Conservation (phyloP, 2,888 invertebrate genomes). For the Eristalinus aeneus region DNA sequence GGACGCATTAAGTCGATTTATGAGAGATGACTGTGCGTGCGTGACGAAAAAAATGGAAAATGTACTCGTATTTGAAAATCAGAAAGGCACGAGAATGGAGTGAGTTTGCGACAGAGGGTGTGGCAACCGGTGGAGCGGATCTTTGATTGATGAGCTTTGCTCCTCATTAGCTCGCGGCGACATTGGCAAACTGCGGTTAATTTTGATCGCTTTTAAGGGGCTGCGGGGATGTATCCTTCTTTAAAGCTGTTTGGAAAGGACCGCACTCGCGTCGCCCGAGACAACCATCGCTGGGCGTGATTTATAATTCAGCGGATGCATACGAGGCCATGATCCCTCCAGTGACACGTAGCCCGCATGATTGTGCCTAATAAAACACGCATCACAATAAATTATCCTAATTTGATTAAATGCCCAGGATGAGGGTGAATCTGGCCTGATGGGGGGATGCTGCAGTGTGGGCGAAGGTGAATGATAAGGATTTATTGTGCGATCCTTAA, state of each 20-base stretch:
- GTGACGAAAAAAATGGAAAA: constrained; percentile 60
- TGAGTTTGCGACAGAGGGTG: constrained; percentile 31
- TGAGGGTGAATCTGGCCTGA: neutral
- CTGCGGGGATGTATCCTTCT: no score
- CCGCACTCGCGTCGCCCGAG: neutral
- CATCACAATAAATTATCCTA: constrained; percentile 58
- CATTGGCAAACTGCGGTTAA: neutral
- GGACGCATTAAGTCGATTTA: constrained; percentile 59
- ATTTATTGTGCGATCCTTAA: constrained; percentile 64
- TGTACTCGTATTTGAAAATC: constrained; percentile 6
- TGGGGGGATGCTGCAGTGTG: neutral
- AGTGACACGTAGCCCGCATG: constrained; percentile 24
- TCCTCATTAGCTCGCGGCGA: constrained; percentile 7
- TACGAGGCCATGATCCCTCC: neutral
- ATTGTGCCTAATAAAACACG: constrained; percentile 58
- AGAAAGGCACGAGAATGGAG: constrained; percentile 22
- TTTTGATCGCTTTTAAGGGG: neutral
- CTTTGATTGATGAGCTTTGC: constrained; percentile 49
- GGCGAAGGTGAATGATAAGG: constrained; percentile 40
- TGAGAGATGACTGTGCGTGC: neutral
- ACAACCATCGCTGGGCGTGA: constrained; percentile 26
- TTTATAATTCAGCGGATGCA: constrained; percentile 38
- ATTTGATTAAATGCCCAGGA: constrained; percentile 34
- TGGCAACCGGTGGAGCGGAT: neutral
- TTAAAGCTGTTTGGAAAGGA: neutral